Conservation (phyloP, 30 jellyfish, hydroid and myxozoan genomes). For the Morbakka virulenta region DNA sequence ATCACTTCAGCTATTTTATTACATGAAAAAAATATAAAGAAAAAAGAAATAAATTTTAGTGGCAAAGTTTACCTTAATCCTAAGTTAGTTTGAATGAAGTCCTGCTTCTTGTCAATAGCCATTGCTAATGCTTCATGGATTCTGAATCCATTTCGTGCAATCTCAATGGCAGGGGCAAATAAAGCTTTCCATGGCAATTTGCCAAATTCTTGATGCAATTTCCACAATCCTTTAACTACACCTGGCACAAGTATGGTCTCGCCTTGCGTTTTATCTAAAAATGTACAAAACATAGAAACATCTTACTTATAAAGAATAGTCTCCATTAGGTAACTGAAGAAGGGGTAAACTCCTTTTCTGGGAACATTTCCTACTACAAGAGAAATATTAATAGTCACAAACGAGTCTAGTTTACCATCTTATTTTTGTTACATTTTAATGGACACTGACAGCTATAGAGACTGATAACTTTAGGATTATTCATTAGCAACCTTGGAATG, state of each 20-base stretch:
- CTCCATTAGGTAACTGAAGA: too few relatives aligned
- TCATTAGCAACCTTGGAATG: too few relatives aligned
- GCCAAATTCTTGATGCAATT: constrained; percentile 89
- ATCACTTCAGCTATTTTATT: too few relatives aligned
- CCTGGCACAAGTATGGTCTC: constrained; percentile 99
- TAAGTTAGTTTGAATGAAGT: constrained; percentile 82
- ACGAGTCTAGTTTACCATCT: too few relatives aligned
- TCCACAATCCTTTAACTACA: constrained; percentile 95
- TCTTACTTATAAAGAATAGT: neutral
- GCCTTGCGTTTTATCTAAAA: constrained; percentile 93
- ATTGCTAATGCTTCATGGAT: constrained; percentile 91
- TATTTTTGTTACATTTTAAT: too few relatives aligned
- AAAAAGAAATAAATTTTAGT: too few relatives aligned
- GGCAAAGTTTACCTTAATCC: constrained; percentile 84
- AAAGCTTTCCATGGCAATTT: constrained; percentile 92
- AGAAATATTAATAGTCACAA: too few relatives aligned
- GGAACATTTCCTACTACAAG: too few relatives aligned
- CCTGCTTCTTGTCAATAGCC: constrained; percentile 91
- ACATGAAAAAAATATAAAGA: too few relatives aligned
- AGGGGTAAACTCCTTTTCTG: too few relatives aligned
- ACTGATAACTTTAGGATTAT: too few relatives aligned
- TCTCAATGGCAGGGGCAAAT: constrained; percentile 90
- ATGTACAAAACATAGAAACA: neutral
- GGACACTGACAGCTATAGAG: too few relatives aligned
- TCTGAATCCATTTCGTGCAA: constrained; percentile 92